Evolutionary conservation across 1,140 invertebrate species (phyloP), one percentile per base, ranked within the genome.

Genomic region (Polypedilum vanderplanki): DNA sequence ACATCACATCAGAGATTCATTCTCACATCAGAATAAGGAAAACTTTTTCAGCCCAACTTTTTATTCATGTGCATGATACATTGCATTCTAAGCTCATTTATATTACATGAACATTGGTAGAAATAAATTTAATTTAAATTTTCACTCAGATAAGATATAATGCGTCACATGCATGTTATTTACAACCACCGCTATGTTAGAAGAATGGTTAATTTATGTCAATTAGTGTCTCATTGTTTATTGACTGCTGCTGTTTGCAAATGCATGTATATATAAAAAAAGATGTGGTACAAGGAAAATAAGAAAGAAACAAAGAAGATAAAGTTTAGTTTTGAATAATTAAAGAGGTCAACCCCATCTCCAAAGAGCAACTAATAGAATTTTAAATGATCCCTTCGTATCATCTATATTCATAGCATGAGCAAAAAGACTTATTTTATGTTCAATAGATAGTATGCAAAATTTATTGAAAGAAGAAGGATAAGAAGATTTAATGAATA

Each of bases 171-270:
- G 10, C 12, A n/a, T n/a, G 12, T 57, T 57, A 57, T 57, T 57
- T 57, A 5, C 24, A 33, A 33, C 24, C 24, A 33, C 24, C 24
- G 24, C 24, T 33, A 57, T 57, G 46, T 57, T n/a, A n/a, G 46
- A 12, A 57, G 46, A 57, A 22, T 20, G 20, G 17, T 70, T 70
- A 70, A 70, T 70, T 70, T 70, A n/a, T 70, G 65, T 70, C 65
- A 70, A 70, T 70, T 70, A 70, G 20, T 70, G 65, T 22, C 24
- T 33, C 65, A 70, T 20, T 70, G 20, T 70, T 70, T 22, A 70
- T 70, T 70, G 65, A 70, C 17, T 18, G 41, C 41, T 15, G 41
- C 41, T 15, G 4, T 15, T 15, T 15, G 24, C 24, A 33, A 33
- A 33, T 33, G 24, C 24, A 33, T n/a, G n/a, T n/a, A n/a, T n/a